Base-by-base conservation (phyloP, 2,888 invertebrate species). In the Acrobasis consociella region DNA sequence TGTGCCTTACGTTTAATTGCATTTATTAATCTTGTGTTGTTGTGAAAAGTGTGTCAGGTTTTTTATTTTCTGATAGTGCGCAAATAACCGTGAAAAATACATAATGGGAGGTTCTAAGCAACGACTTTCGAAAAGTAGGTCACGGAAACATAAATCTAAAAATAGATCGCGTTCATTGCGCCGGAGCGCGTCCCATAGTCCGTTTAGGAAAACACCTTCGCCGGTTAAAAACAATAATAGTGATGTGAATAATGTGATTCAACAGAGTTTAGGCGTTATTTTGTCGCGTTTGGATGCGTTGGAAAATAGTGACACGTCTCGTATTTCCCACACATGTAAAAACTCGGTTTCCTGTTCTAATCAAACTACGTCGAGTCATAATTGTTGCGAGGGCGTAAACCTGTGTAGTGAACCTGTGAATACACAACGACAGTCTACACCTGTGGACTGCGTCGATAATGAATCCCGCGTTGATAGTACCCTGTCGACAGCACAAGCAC, bases 401-500 rank as follows among this genome's bases (percentile, higher is more conserved):
- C 17, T 31, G 22, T 31, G 51, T 10, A 52, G 51, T 52, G 51
- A 3, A 7, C 51, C 51, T 15, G 31, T 31, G 10, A 31, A 52
- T 52, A 52, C 51, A 13, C 31, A 31, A 11, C 51, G 11, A 31
- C 52, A 37, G n/a, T 37, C 52, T 13, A 31, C 52, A n/a, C 5
- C n/a, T 5, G 52, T 53, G 13, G 52, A n/a, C 37, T 53, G 52
- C 9, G 52, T n/a, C 7, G 52, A 53, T 37, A 53, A 53, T 53
- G 13, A 31, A 11, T 53, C 52, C 3, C 52, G 31, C 31, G 37
- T 53, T 13, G 37, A 53, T 5, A 53, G 37, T 37, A 53, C 52
- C 9, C 37, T 53, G 52, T 53, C 52, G 37, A 53, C 31, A n/a
- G 52, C 52, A n/a, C 52, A 53, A 37, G 52, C 52, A 37, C n/a